Conservation (phyloP, 2,888 invertebrate genomes). For the Hirtodrosophila trivittata region DNA sequence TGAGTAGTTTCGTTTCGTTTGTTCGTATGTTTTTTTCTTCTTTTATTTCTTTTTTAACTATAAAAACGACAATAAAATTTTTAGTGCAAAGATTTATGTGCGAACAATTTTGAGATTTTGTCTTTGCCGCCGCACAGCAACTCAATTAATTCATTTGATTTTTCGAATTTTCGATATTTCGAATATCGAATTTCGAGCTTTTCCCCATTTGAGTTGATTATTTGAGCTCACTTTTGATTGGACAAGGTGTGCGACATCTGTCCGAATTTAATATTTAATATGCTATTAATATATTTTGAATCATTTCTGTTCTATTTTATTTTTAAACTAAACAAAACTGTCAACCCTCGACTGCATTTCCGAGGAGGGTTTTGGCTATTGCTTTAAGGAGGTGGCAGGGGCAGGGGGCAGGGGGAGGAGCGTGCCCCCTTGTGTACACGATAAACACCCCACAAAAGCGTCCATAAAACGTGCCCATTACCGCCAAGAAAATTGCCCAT, state of each 20-base stretch:
- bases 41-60: conserved; percentile 61
- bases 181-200: neutral
- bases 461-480: conserved; percentile 81
- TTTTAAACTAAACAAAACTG: conserved; percentile 25
- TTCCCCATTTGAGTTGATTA: conserved; percentile 8
- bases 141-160: conserved; percentile 56
- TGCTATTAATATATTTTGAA: conserved; percentile 58
- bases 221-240: conserved; percentile 35
- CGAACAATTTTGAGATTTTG: conserved; percentile 73
- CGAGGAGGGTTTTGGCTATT: neutral
- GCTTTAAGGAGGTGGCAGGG: neutral
- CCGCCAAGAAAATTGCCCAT: conserved; percentile 82
- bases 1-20: conserved; percentile 10
- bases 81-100: conserved; percentile 82
- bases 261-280: conserved; percentile 67
- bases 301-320: conserved; percentile 12
- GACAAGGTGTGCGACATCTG: conserved; percentile 63
- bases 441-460: conserved; percentile 82
- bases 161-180: conserved; percentile 5
- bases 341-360: conserved; percentile 51
- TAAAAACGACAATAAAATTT: conserved; percentile 79
- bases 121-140: conserved; percentile 6
- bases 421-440: conserved; percentile 52
- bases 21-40: conserved; percentile 20
- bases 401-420: neutral